Evolutionary conservation across 2,888 invertebrate genomes (phyloP).

Genomic region (Charanyca ferruginea): DNA sequence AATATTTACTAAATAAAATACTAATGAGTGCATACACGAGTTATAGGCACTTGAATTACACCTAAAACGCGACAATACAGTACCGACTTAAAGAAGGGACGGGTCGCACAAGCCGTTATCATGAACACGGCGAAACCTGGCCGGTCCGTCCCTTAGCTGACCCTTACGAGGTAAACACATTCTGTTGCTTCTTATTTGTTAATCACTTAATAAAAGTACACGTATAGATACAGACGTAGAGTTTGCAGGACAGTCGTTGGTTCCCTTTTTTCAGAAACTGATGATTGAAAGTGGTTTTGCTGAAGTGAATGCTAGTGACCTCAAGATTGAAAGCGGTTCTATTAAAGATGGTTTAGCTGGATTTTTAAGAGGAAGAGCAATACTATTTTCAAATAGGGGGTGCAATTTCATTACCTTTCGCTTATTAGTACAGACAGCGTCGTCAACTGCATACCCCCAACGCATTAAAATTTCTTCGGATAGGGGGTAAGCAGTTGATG

Average conservation of each 20-base stretch:
- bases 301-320: too few species aligned
- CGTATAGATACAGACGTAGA: neutral
- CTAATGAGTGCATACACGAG: slow-evolving; percentile 2
- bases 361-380: too few species aligned
- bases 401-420: too few species aligned
- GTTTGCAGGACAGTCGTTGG: neutral
- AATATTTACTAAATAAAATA: neutral
- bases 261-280: too few species aligned
- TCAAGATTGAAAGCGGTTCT: too few species aligned
- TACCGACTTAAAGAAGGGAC: slow-evolving; percentile 17
- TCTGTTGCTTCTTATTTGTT: slow-evolving; percentile 41
- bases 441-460: too few species aligned
- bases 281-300: neutral
- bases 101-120: slow-evolving; percentile 41
- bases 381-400: too few species aligned
- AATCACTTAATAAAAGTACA: slow-evolving; percentile 12
- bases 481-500: too few species aligned
- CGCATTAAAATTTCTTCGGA: too few species aligned
- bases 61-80: slow-evolving; percentile 4
- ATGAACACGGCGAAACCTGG: slow-evolving; percentile 27
- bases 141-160: slow-evolving; percentile 32
- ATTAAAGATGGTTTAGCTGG: too few species aligned
- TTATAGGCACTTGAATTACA: slow-evolving; percentile 1
- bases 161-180: slow-evolving; percentile 25
- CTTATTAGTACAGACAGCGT: too few species aligned